phyloP scores from a whole-genome alignment of 1,140 invertebrate species.

The Euwallacea similis region DNA sequence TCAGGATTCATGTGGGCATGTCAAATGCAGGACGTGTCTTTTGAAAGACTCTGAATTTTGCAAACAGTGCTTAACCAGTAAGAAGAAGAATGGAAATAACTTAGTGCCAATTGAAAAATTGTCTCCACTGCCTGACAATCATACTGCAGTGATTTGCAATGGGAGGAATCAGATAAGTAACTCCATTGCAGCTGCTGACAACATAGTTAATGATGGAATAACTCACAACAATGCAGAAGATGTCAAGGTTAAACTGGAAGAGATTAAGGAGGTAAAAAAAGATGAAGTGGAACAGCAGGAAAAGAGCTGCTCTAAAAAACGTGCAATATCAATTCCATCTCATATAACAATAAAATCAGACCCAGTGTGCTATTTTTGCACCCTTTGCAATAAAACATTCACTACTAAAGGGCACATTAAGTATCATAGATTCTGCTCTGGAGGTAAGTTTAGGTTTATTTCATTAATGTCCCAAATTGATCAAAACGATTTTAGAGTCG shows the following conservation, averaged over 20 bases:
- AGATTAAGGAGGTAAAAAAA: neutral
- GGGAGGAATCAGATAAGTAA: conserved; percentile 18
- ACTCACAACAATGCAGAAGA: neutral
- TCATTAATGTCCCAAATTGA: neutral
- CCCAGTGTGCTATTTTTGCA: conserved; percentile 48
- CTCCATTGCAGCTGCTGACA: too few relatives aligned
- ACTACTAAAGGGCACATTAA: conserved; percentile 48
- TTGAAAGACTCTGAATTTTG: conserved; percentile 53
- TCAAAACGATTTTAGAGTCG: conserved; percentile 48
- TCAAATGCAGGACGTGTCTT: conserved; percentile 55
- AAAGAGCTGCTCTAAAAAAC: neutral
- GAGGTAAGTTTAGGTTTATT: conserved; percentile 39
- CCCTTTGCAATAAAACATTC: conserved; percentile 50
- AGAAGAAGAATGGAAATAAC: conserved; percentile 17
- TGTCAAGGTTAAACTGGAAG: neutral
- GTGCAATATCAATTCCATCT: neutral
- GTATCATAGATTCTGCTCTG: conserved; percentile 52
- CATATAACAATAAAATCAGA: neutral
- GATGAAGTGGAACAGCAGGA: neutral
- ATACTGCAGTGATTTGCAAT: conserved; percentile 44
- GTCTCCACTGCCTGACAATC: conserved; percentile 26
- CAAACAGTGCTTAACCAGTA: conserved; percentile 47
- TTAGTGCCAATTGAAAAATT: neutral
- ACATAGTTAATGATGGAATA: neutral
- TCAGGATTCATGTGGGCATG: conserved; percentile 56